phyloP scores from a whole-genome alignment of 2,888 invertebrate genomes.

The Agrypnus murinus region DNA sequence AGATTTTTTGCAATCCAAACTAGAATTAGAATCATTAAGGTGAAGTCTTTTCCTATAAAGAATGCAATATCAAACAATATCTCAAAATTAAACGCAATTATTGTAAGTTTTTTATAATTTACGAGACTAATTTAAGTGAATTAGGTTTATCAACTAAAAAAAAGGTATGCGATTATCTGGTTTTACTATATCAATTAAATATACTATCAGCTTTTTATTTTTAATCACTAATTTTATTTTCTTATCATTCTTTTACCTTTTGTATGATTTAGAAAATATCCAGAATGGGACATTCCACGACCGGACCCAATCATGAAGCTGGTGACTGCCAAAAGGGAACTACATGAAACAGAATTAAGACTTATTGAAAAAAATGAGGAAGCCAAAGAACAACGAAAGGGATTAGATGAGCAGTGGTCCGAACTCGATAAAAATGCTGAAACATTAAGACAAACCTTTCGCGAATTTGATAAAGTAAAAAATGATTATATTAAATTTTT shows the following conservation, averaged over 20 bases:
- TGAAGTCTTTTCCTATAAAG: too few relatives aligned
- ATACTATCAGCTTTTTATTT: too few relatives aligned
- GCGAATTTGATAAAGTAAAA: slow-evolving; percentile 37
- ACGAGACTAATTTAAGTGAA: too few relatives aligned
- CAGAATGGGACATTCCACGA: slow-evolving; percentile 40
- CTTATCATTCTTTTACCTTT: too few relatives aligned
- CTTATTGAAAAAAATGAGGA: slow-evolving; percentile 33
- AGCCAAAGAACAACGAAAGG: background rate
- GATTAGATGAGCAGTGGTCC: slow-evolving; percentile 28
- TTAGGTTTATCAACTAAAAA: too few relatives aligned
- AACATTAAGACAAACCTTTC: slow-evolving; percentile 28
- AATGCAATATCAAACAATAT: too few relatives aligned
- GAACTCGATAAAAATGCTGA: slow-evolving; percentile 8
- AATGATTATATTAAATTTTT: too few relatives aligned
- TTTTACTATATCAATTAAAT: too few relatives aligned
- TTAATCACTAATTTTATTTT: too few relatives aligned
- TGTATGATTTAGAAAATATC: slow-evolving; percentile 31
- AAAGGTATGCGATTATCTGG: too few relatives aligned
- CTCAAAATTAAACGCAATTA: too few relatives aligned
- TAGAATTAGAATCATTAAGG: slow-evolving; percentile 10
- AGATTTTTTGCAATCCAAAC: slow-evolving; percentile 36
- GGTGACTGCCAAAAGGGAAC: background rate
- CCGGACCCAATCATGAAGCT: slow-evolving; percentile 27
- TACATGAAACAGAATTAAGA: slow-evolving; percentile 19
- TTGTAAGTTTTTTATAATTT: too few relatives aligned